phyloP scores from a whole-genome alignment of 2,888 invertebrate species.

The Sinodicranocentrus sp. region DNA sequence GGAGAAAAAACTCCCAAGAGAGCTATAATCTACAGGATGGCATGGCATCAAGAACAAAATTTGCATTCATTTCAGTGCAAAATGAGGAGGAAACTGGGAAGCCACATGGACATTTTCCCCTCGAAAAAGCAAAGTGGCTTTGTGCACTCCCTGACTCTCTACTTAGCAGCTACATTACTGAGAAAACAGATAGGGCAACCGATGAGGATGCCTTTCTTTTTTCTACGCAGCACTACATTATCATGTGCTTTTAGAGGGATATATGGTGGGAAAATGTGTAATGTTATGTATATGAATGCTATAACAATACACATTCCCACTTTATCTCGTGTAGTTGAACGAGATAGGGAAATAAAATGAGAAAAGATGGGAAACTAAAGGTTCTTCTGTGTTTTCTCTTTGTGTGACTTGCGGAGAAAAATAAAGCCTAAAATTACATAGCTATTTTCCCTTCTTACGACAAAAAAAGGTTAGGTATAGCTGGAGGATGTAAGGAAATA shows the following conservation, averaged over 20 bases:
- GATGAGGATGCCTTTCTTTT: background rate
- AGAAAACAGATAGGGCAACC: too few species aligned
- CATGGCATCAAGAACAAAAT: slow-evolving; percentile 53
- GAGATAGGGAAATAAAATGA: slow-evolving; percentile 25
- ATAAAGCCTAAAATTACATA: too few species aligned
- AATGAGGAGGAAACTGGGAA: slow-evolving; percentile 38
- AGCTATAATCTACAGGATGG: slow-evolving; percentile 61
- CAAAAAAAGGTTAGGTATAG: too few species aligned
- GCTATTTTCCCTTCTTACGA: too few species aligned
- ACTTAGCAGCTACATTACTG: too few species aligned
- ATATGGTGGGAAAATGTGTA: background rate
- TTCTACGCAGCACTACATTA: background rate
- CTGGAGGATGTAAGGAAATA: too few species aligned
- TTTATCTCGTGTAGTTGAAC: background rate
- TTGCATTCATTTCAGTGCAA: slow-evolving; percentile 62
- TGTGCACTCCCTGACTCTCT: too few species aligned
- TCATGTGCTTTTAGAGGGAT: background rate
- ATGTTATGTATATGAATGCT: slow-evolving; percentile 13
- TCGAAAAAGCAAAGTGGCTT: background rate
- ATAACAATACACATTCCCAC: slow-evolving; percentile 14
- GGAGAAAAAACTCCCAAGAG: slow-evolving; percentile 57
- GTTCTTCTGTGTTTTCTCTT: background rate
- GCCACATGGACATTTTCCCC: background rate
- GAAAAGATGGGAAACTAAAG: background rate
- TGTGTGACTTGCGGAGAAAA: too few species aligned